Percentiles rank a stretch among this genome's conserved stretches.
Evolutionary conservation across 2,888 invertebrate species (phyloP).

Genomic region (Scelioninae gen. 2): DNA sequence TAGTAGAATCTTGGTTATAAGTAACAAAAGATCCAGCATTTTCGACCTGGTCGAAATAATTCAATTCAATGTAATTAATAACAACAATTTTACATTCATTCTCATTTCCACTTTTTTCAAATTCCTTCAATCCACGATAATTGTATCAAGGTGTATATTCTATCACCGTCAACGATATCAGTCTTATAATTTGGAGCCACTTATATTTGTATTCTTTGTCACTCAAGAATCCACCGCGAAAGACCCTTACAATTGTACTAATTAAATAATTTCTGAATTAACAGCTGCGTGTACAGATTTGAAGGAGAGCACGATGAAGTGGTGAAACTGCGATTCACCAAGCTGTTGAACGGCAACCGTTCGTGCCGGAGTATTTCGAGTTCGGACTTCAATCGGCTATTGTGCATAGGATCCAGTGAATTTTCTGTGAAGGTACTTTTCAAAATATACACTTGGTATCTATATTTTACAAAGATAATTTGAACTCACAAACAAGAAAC

Average conservation of each 20-base stretch:
- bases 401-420: constrained; percentile 71
- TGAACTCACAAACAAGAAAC: too few species aligned
- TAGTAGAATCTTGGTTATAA: too few species aligned
- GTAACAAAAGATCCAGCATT: too few species aligned
- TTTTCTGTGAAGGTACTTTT: constrained; percentile 74
- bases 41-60: too few species aligned
- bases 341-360: constrained; percentile 78
- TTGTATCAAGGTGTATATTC: too few species aligned
- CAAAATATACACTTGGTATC: too few species aligned
- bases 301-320: constrained; percentile 90
- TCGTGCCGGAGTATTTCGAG: constrained; percentile 73
- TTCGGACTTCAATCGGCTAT: constrained; percentile 71
- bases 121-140: too few species aligned
- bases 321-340: constrained; percentile 85
- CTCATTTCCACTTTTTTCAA: too few species aligned
- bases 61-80: too few species aligned
- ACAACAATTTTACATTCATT: too few species aligned
- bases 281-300: constrained; percentile 90
- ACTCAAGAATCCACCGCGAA: constrained; percentile 10
- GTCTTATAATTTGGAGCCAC: background rate
- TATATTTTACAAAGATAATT: too few species aligned
- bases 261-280: constrained; percentile 51
- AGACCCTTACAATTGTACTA: constrained; percentile 33
- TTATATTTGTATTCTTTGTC: constrained; percentile 29
- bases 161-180: too few species aligned